Base-by-base conservation (phyloP, 2,888 invertebrate species). In the Drosophila merina region DNA sequence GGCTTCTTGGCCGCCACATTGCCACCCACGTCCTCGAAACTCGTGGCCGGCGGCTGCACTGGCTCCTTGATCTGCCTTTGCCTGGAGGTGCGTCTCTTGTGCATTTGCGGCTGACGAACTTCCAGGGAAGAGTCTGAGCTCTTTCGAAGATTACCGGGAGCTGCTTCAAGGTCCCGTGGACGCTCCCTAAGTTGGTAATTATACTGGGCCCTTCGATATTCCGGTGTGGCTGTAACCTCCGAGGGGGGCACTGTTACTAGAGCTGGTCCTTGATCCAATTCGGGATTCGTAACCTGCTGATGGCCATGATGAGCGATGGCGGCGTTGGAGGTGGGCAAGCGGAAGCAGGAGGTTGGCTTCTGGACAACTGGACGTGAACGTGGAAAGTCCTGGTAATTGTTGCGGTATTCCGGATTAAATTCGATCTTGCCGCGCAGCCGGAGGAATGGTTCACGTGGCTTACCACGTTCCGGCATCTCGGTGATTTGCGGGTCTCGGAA, bases 371-470 rank as follows among this genome's bases (percentile, higher is more conserved):
- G 92, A 2, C 92, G 85, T 2, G 90, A 88, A 25, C 92, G 88
- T 42, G 92, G 91, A 75, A 90, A 91, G 66, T 92, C 90, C 48
- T 89, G 71, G 63, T 90, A 92, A 25, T 88, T 90, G 51, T 90
- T 91, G 31, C 90, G 84, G 68, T 92, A 92, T 70, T 92, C 92
- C 0, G 92, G 91, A 80, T 91, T 91, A 73, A 92, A 92, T 77
- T 92, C 92, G 58, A 91, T 86, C 74, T 91, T 91, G n/a, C 91
- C 92, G 50, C 88, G 89, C 8, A 92, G 81, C 0, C 89, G 88
- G n/a, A 92, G 75, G 26, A 88, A 90, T 2, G 92, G 89, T 44
- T 91, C 90, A 0, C 90, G 86, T 25, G 90, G 89, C 75, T 91
- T 92, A 7, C 90, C 91, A 7, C 89, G 87, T 72, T 92, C 92